Base-by-base conservation (phyloP, 2,888 invertebrate species). In the Andrena minutula region DNA sequence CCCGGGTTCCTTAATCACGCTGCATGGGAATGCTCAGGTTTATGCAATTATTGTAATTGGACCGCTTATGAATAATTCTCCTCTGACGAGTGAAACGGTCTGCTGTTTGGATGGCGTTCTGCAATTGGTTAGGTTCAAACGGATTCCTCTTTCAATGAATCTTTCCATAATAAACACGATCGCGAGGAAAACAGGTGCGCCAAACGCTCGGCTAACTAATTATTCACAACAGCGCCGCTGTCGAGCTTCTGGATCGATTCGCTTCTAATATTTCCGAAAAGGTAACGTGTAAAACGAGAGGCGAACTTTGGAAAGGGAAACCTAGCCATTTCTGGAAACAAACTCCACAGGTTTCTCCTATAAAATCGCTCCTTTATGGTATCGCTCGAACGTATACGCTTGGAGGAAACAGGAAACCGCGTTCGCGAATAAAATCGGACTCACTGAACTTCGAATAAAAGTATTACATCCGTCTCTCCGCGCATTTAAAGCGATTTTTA, bases 1-100 rank as follows among this genome's bases (percentile, higher is more conserved):
- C 32, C 23, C 61, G 35, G 35, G 56, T 75, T 79, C 51, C 83
- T 79, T 79, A 61, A 77, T 82, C 83, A 68, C 49, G 68, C 26
- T 16, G 47, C 79, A 74, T 68, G 73, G 56, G 64, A 61, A 75
- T 64, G 65, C 65, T 35, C 72, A 12, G 56, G 61, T 68, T 79
- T 68, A 73, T 74, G 23, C 60, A 69, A 64, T 83, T 84, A 74
- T 71, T 51, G 83, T 83, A 77, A 83, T 75, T 66, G 70, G 26
- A 10, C 32, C 73, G 75, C 61, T 77, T 83, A 82, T 84, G 83
- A 79, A 79, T 75, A 80, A 75, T 81, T 80, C 80, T 8, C 12
- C 60, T 47, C 68, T 60, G 82, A 60, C 58, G 49, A 41, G 26
- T n/a, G 26, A 51, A 20, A 32, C 61, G 51, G 60, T 49, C 53